These are phyloP conservation scores for Megamerina dolium DNA, from an alignment of 2,888 invertebrate genomes.

Conservation along the genomic window DNA sequence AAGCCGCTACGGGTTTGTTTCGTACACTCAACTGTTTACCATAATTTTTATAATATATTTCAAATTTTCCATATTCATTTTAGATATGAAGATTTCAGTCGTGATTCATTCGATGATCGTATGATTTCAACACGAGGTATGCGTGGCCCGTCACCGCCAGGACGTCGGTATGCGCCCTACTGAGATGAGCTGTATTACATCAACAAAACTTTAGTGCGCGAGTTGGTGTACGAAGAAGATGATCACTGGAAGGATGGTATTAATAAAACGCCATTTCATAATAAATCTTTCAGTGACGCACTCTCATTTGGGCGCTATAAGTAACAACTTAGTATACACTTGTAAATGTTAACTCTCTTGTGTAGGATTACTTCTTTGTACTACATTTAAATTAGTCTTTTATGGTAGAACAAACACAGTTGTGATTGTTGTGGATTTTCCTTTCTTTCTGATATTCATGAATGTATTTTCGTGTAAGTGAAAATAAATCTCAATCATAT, in stretches of 20 bases:
- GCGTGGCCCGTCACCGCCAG: conserved; percentile 76
- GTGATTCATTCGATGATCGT: conserved; percentile 82
- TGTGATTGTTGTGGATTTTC: too few species aligned
- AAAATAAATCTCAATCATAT: too few species aligned
- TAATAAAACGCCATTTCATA: conserved; percentile 2
- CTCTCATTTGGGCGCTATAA: neutral
- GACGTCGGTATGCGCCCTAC: conserved; percentile 82
- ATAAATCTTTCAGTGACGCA: neutral
- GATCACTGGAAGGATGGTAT: conserved; percentile 1
- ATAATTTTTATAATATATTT: neutral
- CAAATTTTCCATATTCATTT: conserved; percentile 31
- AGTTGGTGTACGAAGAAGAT: conserved; percentile 2
- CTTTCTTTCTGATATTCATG: too few species aligned
- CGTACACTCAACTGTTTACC: neutral
- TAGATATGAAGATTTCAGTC: conserved; percentile 83
- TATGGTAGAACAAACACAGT: too few species aligned
- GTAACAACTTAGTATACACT: neutral
- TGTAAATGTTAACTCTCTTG: too few species aligned
- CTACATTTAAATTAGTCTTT: too few species aligned
- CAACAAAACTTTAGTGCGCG: conserved; percentile 18
- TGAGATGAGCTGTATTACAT: conserved; percentile 51
- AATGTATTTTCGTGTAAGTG: too few species aligned
- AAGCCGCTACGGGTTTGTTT: conserved; percentile 46
- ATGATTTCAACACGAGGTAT: conserved; percentile 53
- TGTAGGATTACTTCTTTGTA: too few species aligned